Conservation (phyloP, 1,140 invertebrate genomes). For the Cylas formicarius region DNA sequence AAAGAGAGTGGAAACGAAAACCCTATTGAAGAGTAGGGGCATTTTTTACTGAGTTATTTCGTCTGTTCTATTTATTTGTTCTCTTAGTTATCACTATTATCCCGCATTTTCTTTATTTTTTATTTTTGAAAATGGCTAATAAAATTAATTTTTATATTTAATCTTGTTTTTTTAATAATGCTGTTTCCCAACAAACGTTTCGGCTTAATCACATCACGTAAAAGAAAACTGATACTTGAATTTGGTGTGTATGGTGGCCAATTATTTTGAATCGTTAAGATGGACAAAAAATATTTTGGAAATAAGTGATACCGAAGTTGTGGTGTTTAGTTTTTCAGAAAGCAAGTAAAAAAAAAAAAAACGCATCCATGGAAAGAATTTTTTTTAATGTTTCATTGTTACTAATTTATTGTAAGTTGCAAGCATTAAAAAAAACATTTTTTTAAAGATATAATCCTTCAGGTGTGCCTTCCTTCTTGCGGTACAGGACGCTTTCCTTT, state of each 20-base stretch:
- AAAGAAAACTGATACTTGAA: too few species aligned
- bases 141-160: too few species aligned
- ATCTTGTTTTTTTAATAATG: too few species aligned
- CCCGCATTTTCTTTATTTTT: too few species aligned
- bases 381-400: too few species aligned
- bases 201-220: too few species aligned
- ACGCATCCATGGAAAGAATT: not conserved
- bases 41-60: conserved; percentile 1
- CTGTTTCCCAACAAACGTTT: too few species aligned
- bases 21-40: conserved; percentile 20
- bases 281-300: not conserved
- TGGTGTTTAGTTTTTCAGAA: not conserved
- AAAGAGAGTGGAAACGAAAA: conserved; percentile 22
- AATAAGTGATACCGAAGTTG: not conserved
- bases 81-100: not conserved
- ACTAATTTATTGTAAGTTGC: not conserved
- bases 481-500: conserved; percentile 97
- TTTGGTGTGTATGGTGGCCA: too few species aligned
- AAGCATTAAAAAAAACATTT: conserved; percentile 4
- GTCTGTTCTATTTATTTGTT: not conserved
- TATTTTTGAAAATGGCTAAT: too few species aligned
- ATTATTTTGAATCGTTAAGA: too few species aligned
- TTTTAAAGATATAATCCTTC: conserved; percentile 96
- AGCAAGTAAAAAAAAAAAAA: not conserved
- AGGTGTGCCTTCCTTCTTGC: conserved; percentile 98